A percentile compares a stretch with the other conserved stretches of the same genome.
Conservation (phyloP, 2,888 invertebrate species). For the Patella caerulea region DNA sequence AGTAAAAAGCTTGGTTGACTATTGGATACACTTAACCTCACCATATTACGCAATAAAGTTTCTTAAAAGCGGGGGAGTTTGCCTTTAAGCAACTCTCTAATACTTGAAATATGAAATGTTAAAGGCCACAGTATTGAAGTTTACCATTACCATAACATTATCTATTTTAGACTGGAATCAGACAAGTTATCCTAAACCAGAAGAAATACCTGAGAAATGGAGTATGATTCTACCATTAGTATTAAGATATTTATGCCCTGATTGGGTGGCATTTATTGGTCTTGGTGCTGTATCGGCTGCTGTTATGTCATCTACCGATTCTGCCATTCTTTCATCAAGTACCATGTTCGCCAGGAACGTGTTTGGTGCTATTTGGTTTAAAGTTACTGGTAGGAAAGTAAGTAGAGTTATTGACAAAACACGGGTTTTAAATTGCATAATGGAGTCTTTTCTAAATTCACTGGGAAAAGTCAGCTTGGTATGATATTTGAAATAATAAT, state of each 20-base stretch:
- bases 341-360: slow-evolving; percentile 99
- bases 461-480: no score
- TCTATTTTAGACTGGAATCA: slow-evolving; percentile 89
- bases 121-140: not conserved
- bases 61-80: no score
- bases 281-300: slow-evolving; percentile 98
- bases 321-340: slow-evolving; percentile 96
- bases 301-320: slow-evolving; percentile 99
- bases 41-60: no score
- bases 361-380: slow-evolving; percentile 95
- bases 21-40: no score
- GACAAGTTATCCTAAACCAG: slow-evolving; percentile 79
- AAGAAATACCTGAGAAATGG: slow-evolving; percentile 74
- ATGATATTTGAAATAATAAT: no score
- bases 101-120: no score
- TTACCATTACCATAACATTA: not conserved
- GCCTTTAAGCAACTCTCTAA: no score
- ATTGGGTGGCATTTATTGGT: slow-evolving; percentile 96
- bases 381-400: slow-evolving; percentile 85
- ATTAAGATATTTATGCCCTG: slow-evolving; percentile 94
- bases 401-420: slow-evolving; percentile 45
- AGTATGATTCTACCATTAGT: slow-evolving; percentile 98
- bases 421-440: no score
- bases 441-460: no score
- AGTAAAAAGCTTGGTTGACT: no score